Conservation (phyloP, 1,140 invertebrate species). For the Drosophila nigromelanica region DNA sequence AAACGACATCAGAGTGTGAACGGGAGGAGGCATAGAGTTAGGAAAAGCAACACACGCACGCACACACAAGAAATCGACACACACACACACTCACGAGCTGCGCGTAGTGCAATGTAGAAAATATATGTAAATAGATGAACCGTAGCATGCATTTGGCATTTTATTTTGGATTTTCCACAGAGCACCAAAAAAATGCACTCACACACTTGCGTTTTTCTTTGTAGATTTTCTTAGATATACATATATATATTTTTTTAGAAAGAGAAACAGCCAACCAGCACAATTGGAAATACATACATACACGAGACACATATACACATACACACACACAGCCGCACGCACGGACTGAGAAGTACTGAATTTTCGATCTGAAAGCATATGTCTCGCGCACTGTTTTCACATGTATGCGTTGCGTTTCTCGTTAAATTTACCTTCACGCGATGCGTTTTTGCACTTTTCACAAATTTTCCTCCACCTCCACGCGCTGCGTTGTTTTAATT, state of each 20-base stretch:
- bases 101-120: slow-evolving; percentile 44
- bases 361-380: slow-evolving; percentile 35
- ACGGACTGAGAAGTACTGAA: slow-evolving; percentile 38
- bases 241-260: slow-evolving; percentile 60
- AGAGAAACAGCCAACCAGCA: slow-evolving; percentile 49
- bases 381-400: slow-evolving; percentile 42
- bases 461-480: slow-evolving; percentile 50
- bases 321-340: slow-evolving; percentile 23
- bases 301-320: slow-evolving; percentile 31
- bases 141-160: slow-evolving; percentile 49
- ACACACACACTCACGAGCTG: slow-evolving; percentile 26
- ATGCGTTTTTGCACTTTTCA: slow-evolving; percentile 48
- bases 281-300: slow-evolving; percentile 72
- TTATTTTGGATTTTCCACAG: slow-evolving; percentile 51
- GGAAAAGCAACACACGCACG: slow-evolving; percentile 57
- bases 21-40: slow-evolving; percentile 36
- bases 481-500: slow-evolving; percentile 55
- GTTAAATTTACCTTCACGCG: slow-evolving; percentile 59
- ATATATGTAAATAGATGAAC: slow-evolving; percentile 67
- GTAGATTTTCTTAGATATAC: slow-evolving; percentile 53
- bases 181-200: slow-evolving; percentile 41
- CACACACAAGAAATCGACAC: slow-evolving; percentile 20
- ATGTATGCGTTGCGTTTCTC: slow-evolving; percentile 56
- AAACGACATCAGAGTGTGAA: slow-evolving; percentile 27
- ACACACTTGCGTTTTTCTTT: slow-evolving; percentile 56